Evolutionary conservation across 2,888 invertebrate species (phyloP), one percentile per base, ranked within the genome.

Genomic region (Lamellibrachia columna): DNA sequence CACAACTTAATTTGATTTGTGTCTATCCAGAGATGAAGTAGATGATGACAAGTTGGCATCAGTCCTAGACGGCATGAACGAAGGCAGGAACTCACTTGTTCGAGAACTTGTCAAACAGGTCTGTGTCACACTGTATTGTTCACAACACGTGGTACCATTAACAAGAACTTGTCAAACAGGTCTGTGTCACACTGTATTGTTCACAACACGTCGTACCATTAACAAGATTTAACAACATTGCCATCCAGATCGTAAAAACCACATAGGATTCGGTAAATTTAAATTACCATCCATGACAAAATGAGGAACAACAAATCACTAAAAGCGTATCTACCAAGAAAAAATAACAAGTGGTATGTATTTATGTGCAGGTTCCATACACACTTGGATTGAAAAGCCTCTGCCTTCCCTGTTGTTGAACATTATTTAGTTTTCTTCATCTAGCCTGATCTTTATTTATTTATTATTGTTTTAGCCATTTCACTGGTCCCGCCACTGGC

Each of bases 51-150:
- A 95, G 93, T 93, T 96, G 91, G 94, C 95, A 53, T 94, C 94
- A 93, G 93, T 95, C 9, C 93, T 96, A 1, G 91, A 94, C 55
- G 91, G 93, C 92, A 95, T 94, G 92, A 94, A 95, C 75, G 92
- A 93, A 11, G 95, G 95, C 40, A 94, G 95, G 92, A 93, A 93
- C 11, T 92, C 94, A 7, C 93, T 95, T 40, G 93, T 95, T 52
- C 94, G 94, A 15, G 94, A 95, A 58, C 94, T 96, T 9, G 94
- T 95, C 4, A 94, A 95, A 93, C 95, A 96, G 95, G 96, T 96
- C 92, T 93, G 90, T 58, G 40, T 8, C 53, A 9, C 9, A 28
- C 55, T 9, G 9, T 9, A 55, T 55, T 55, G 55, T 55, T 55
- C 55, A 55, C 55, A 3, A 55, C 22, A 60, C 60, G 8, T 15